These are phyloP conservation scores for Scaptomyza tumidula DNA, from an alignment of 2,888 invertebrate species.

Conservation along the genomic window DNA sequence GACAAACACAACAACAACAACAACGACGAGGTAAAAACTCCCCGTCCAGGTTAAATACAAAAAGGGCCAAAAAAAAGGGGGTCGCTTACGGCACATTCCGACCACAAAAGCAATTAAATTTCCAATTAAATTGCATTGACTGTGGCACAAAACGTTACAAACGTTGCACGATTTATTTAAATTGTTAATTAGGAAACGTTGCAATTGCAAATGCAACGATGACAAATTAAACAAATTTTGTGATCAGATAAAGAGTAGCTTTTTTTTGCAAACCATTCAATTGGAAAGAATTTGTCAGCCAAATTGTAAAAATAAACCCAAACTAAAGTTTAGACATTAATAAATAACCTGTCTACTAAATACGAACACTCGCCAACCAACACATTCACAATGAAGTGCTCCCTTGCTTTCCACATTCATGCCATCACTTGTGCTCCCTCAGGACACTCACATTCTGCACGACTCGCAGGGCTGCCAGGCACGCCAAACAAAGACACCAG, in stretches of 20 bases:
- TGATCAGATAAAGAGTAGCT: slow-evolving; percentile 13
- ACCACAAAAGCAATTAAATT: slow-evolving; percentile 81
- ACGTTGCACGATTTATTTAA: slow-evolving; percentile 75
- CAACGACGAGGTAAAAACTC: slow-evolving; percentile 8
- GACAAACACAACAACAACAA: slow-evolving; percentile 20
- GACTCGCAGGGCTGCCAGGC: slow-evolving; percentile 18
- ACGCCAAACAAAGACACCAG: slow-evolving; percentile 53
- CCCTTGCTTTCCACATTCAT: background rate
- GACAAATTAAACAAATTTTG: slow-evolving; percentile 56
- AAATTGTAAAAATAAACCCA: background rate
- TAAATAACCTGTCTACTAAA: slow-evolving; percentile 3
- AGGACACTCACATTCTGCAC: slow-evolving; percentile 24
- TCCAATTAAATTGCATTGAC: slow-evolving; percentile 81
- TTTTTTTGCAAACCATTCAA: slow-evolving; percentile 2
- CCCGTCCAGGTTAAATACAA: slow-evolving; percentile 7
- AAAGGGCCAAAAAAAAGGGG: slow-evolving; percentile 9
- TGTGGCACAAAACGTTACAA: slow-evolving; percentile 70
- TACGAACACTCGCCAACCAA: background rate
- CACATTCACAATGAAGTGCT: background rate
- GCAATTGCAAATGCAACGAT: slow-evolving; percentile 64
- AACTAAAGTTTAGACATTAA: background rate
- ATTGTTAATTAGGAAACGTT: slow-evolving; percentile 78
- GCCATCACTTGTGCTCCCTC: background rate
- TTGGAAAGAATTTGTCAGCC: background rate
- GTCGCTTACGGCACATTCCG: slow-evolving; percentile 56